Percentiles rank a stretch among this genome's conserved stretches.
Evolutionary conservation across 1,140 invertebrate genomes (phyloP).

Genomic region (Bicyclus anynana): DNA sequence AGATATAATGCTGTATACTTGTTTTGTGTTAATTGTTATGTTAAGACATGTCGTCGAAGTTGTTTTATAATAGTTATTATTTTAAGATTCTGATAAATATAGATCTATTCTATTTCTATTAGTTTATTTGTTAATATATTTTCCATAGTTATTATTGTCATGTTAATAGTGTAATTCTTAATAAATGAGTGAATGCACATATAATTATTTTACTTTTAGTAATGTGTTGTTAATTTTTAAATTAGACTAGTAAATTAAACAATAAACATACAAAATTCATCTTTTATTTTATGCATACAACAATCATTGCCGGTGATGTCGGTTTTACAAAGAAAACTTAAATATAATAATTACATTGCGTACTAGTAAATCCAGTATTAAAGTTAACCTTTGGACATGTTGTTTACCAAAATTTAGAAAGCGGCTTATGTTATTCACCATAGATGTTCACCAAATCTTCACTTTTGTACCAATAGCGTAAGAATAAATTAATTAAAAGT

Average conservation of each 20-base stretch:
- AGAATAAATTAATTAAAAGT: background rate
- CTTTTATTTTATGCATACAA: background rate
- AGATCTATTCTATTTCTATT: constrained; percentile 32
- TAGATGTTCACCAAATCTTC: constrained; percentile 1
- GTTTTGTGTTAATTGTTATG: constrained; percentile 49
- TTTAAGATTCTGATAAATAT: constrained; percentile 53
- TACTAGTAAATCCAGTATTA: background rate
- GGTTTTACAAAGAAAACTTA: background rate
- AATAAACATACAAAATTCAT: background rate
- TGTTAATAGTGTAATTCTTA: background rate
- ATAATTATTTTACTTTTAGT: too few relatives aligned
- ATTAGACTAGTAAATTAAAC: background rate
- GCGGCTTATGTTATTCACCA: constrained; percentile 1
- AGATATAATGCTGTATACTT: constrained; percentile 49
- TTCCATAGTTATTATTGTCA: background rate
- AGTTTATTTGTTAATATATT: constrained; percentile 24
- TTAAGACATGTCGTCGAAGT: constrained; percentile 31
- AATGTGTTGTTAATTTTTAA: too few relatives aligned
- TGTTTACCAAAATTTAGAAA: background rate
- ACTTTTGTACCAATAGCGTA: constrained; percentile 14
- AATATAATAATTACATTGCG: background rate
- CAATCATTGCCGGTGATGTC: background rate
- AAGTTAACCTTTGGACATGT: background rate
- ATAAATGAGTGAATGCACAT: background rate
- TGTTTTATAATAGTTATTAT: constrained; percentile 20